A percentile compares a stretch with the other conserved stretches of the same genome.
Conservation (phyloP, 2,888 invertebrate genomes). For the Apamea monoglypha region DNA sequence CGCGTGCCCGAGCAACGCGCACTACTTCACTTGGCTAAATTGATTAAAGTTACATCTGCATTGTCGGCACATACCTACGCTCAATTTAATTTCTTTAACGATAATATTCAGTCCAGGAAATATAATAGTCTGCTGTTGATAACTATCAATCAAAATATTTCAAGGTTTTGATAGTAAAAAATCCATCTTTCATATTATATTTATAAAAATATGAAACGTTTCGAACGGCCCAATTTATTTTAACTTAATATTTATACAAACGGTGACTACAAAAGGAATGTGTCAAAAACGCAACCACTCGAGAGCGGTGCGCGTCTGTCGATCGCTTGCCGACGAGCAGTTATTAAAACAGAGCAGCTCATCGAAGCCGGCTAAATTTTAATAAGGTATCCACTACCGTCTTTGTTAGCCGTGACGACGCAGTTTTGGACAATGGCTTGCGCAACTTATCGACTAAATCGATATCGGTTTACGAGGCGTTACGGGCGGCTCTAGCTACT, state of each 20-base stretch:
- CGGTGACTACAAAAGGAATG: conserved; percentile 76
- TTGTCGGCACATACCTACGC: conserved; percentile 73
- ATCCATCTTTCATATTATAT: conserved; percentile 46
- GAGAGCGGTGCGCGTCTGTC: conserved; percentile 77
- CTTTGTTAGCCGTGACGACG: conserved; percentile 86
- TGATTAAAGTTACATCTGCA: conserved; percentile 84
- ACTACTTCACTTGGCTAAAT: conserved; percentile 80
- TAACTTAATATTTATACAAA: conserved; percentile 82
- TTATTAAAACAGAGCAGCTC: conserved; percentile 89
- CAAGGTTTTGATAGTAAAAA: conserved; percentile 51
- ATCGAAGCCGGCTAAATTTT: conserved; percentile 88
- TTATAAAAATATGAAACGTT: conserved; percentile 62
- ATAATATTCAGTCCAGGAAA: conserved; percentile 45
- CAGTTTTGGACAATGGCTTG: conserved; percentile 88
- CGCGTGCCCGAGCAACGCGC: conserved; percentile 80
- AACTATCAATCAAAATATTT: conserved; percentile 59
- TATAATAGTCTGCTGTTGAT: conserved; percentile 47
- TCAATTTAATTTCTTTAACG: conserved; percentile 63
- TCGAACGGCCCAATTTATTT: conserved; percentile 73
- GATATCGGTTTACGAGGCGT: conserved; percentile 90
- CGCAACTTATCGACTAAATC: conserved; percentile 90
- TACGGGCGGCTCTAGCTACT: conserved; percentile 88
- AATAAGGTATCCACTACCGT: conserved; percentile 90
- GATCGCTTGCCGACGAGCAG: conserved; percentile 79
- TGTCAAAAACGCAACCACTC: conserved; percentile 82